Base-by-base conservation (phyloP, 30 jellyfish, hydroid and myxozoan genomes). In the Aurelia sp. region DNA sequence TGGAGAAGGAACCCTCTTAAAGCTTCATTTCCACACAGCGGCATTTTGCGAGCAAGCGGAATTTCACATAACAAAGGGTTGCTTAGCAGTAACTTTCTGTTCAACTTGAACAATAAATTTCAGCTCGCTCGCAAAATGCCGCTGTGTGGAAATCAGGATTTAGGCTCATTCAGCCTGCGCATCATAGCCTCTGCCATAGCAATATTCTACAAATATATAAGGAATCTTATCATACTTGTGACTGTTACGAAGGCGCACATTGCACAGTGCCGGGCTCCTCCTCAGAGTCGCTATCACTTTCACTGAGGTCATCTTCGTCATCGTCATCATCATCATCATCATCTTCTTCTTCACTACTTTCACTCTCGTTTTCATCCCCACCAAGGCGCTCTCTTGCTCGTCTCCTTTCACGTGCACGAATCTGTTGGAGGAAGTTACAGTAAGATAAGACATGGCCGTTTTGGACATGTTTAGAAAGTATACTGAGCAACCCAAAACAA, bases 251-350 rank as follows among this genome's bases (percentile, higher is more conserved):
- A 47, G 93, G 93, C 27, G 93, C 93, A 65, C 93, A 88, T 41
- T 88, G 96, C 17, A 88, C 96, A 17, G 87, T 76, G 74, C 88
- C 41, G n/a, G 88, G 89, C 78, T 89, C 97, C 73, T 82, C 91
- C 67, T 74, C 90, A 27, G 94, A 73, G 88, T 89, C 97, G 27
- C 82, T 77, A 48, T 89, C 97, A 74, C 89, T 78, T 33, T 79
- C 92, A 65, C 89, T 74, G 35, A 78, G 69, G 85, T 67, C 86
- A n/a, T 72, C 87, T 9, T 74, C 90, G 53, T 61, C 81, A 6
- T 57, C 86, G 31, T 79, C 92, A 47, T 81, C 97, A 44, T 89
- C 97, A 50, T 74, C 90, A 50, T 76, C 92, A 81, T 62, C 84
- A 23, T 80, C 94, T 55, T 66, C 86, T 21, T 78, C 87, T 3